phyloP scores from a whole-genome alignment of 2,888 invertebrate species.

The Syrphus vitripennis region DNA sequence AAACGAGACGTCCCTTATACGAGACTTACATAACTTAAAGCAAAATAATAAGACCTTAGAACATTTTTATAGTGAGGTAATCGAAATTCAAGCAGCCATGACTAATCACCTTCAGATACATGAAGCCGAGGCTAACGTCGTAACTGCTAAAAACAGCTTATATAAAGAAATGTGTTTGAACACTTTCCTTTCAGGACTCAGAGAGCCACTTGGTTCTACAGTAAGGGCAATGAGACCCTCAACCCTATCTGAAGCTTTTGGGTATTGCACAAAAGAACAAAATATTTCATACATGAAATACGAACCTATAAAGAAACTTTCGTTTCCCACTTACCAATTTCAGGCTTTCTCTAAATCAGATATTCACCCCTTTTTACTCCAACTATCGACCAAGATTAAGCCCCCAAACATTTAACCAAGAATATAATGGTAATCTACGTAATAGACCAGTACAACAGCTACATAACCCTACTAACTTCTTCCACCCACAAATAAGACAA shows the following conservation, averaged over 20 bases:
- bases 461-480: neutral
- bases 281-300: too few relatives aligned
- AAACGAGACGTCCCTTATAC: too few relatives aligned
- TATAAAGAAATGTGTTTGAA: conserved; percentile 9
- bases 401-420: neutral
- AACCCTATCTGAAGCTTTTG: neutral
- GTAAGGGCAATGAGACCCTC: neutral
- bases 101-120: neutral
- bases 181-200: neutral
- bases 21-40: neutral
- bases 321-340: neutral
- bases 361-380: neutral
- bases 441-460: neutral
- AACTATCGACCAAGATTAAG: neutral
- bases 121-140: neutral
- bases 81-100: neutral
- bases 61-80: neutral
- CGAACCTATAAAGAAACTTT: neutral
- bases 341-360: neutral
- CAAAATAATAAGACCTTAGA: neutral
- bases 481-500: too few relatives aligned
- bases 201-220: neutral
- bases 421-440: neutral
- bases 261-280: neutral
- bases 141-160: neutral